Evolutionary conservation across 2,113 vertebrate species (phyloP).

Genomic region (Albula glossodonta): DNA sequence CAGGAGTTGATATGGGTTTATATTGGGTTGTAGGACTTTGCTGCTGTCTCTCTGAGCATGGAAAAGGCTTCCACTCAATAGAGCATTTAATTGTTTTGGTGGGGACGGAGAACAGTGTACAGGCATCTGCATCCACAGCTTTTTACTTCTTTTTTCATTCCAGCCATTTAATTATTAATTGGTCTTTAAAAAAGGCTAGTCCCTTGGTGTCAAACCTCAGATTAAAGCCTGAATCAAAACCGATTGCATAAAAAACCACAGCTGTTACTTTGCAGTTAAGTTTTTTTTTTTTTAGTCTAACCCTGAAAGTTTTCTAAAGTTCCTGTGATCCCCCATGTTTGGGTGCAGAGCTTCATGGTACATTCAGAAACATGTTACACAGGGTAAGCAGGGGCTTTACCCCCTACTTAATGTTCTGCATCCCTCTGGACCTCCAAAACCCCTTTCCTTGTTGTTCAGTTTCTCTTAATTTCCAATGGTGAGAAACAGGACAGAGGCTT

Average conservation of each 20-base stretch:
- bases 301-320: constrained; percentile 15
- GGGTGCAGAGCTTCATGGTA: constrained; percentile 8
- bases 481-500: no score
- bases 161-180: constrained; percentile 25
- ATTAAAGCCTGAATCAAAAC: constrained; percentile 24
- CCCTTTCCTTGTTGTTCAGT: no score
- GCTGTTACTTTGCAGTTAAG: neutral
- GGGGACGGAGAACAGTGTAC: neutral
- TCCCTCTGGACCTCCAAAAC: no score
- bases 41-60: neutral
- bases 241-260: neutral
- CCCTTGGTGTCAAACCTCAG: constrained; percentile 9
- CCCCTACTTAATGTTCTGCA: no score
- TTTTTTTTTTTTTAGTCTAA: constrained; percentile 10
- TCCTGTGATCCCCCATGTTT: constrained; percentile 18
- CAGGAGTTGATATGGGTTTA: neutral
- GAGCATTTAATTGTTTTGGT: neutral
- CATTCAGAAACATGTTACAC: neutral
- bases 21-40: neutral
- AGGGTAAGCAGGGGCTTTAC: neutral
- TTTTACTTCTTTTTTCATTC: neutral
- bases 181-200: constrained; percentile 1
- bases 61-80: neutral
- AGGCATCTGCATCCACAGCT: no score
- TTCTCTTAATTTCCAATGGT: no score